These are phyloP conservation scores for Oscheius myriophilus DNA, from an alignment of 2,888 invertebrate species.

Conservation along the genomic window DNA sequence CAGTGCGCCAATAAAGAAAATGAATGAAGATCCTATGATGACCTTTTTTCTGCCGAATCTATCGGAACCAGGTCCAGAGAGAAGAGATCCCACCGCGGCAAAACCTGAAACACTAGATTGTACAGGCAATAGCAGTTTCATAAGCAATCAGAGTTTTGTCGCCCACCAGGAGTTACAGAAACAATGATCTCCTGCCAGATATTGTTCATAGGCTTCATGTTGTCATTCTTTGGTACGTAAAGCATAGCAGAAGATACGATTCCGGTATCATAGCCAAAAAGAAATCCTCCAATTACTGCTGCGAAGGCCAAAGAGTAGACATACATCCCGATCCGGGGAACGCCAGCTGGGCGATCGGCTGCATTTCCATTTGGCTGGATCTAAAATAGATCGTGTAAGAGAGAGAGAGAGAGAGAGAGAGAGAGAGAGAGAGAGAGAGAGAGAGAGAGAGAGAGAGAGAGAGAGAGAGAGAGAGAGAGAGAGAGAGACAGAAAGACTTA, in stretches of 20 bases:
- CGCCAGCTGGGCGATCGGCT: constrained; percentile 8
- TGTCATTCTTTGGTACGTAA: constrained; percentile 38
- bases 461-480: too few relatives aligned
- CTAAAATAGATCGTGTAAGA: constrained; percentile 2
- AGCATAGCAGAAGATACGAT: constrained; percentile 73
- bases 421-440: too few relatives aligned
- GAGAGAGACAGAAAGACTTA: too few relatives aligned
- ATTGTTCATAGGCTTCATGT: constrained; percentile 47
- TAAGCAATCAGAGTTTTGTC: neutral
- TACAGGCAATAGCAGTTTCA: constrained; percentile 4
- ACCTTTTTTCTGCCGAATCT: constrained; percentile 73
- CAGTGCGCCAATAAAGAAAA: constrained; percentile 74
- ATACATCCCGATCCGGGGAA: constrained; percentile 26
- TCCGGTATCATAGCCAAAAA: constrained; percentile 74
- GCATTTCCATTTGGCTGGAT: neutral
- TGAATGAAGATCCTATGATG: constrained; percentile 73
- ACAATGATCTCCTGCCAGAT: constrained; percentile 62
- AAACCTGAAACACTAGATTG: constrained; percentile 33
- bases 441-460: neutral
- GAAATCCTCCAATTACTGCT: constrained; percentile 36
- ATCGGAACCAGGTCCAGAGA: constrained; percentile 73
- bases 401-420: neutral
- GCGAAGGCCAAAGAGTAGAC: constrained; percentile 34
- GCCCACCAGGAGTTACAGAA: constrained; percentile 47
- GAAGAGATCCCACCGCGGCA: constrained; percentile 44